Evolutionary conservation across 2,888 invertebrate species (phyloP).

Genomic region (Disparrhopalites patrizii): DNA sequence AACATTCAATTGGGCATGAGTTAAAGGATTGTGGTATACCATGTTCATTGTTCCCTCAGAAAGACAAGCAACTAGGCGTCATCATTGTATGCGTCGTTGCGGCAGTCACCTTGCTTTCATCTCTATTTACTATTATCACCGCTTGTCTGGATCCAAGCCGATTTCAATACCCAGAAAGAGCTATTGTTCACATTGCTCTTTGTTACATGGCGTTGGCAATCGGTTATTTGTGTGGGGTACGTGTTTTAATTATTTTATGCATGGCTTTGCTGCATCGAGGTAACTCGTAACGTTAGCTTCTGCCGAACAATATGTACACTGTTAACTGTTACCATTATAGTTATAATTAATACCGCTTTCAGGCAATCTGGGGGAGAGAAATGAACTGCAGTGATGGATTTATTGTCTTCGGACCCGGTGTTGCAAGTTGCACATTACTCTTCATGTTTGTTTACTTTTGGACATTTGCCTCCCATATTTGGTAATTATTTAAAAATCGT

Average conservation of each 20-base stretch:
- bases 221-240: constrained; percentile 69
- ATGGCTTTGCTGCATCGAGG: too few relatives aligned
- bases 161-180: constrained; percentile 95
- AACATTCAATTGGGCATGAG: constrained; percentile 44
- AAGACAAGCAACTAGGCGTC: constrained; percentile 75
- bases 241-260: background rate
- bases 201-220: constrained; percentile 93
- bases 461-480: constrained; percentile 54
- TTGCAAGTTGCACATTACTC: constrained; percentile 73
- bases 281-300: background rate
- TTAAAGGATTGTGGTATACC: constrained; percentile 75
- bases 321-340: too few relatives aligned
- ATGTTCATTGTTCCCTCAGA: constrained; percentile 82
- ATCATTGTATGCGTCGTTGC: constrained; percentile 95
- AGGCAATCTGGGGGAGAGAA: constrained; percentile 48
- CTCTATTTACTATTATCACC: constrained; percentile 87
- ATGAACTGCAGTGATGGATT: constrained; percentile 46
- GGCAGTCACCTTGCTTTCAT: constrained; percentile 80
- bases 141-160: constrained; percentile 91
- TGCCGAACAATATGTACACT: background rate
- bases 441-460: constrained; percentile 97
- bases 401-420: constrained; percentile 43
- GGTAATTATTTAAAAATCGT: constrained; percentile 47
- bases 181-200: constrained; percentile 92
- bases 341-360: too few relatives aligned